Conservation (phyloP, 2,113 vertebrate species). For the Electrona antarctica region DNA sequence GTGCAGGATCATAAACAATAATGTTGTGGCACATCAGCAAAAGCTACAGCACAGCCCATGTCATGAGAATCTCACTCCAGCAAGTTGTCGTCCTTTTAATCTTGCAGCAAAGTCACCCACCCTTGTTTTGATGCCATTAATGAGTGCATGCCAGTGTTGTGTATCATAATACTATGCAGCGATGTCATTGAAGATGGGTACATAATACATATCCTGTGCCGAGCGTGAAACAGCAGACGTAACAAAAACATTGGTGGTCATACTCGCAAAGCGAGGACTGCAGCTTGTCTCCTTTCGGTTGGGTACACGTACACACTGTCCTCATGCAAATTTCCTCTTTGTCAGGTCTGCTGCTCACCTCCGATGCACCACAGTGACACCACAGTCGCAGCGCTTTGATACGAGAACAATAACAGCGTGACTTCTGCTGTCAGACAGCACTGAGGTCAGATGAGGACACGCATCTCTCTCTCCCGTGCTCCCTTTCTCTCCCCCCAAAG, state of each 20-base stretch:
- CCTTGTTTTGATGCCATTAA: background rate
- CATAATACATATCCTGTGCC: background rate
- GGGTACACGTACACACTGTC: background rate
- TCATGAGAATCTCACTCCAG: too few species aligned
- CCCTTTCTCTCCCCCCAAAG: background rate
- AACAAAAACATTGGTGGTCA: background rate
- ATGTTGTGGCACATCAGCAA: too few species aligned
- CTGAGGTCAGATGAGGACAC: constrained; percentile 15
- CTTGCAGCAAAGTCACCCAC: too few species aligned
- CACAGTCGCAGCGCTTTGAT: constrained; percentile 10
- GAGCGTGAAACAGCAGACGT: background rate
- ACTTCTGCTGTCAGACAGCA: constrained; percentile 37
- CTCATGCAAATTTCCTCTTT: background rate
- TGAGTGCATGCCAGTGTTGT: background rate
- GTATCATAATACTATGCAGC: constrained; percentile 10
- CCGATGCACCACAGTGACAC: background rate
- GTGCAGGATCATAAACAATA: too few species aligned
- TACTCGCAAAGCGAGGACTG: background rate
- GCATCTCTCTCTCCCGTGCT: constrained; percentile 5
- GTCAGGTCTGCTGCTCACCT: constrained; percentile 6
- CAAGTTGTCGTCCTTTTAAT: too few species aligned
- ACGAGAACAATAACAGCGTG: constrained; percentile 23
- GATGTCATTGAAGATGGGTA: constrained; percentile 4
- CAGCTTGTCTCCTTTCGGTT: background rate
- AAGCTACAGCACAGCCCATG: too few species aligned